A percentile compares a stretch with the other conserved stretches of the same genome.
Conservation (phyloP, 2,797 vertebrate genomes). For the Babyrousa celebensis region DNA sequence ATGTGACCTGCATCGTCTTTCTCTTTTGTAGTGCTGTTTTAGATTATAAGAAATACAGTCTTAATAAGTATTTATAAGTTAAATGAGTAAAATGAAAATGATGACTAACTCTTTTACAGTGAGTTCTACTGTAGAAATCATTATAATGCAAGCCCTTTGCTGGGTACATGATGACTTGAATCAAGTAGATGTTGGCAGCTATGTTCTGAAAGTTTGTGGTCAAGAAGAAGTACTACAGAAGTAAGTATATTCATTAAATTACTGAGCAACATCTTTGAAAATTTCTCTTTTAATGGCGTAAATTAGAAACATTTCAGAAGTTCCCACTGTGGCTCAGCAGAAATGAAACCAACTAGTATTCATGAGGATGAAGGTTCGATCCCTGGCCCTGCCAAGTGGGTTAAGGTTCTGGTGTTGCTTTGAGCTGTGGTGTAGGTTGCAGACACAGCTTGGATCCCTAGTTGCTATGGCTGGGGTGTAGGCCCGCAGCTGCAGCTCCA, state of each 20-base stretch:
- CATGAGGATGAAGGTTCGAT: too few relatives aligned
- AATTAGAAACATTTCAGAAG: slow-evolving; percentile 56
- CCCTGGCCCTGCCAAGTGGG: too few relatives aligned
- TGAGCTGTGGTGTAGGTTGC: too few relatives aligned
- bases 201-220: slow-evolving; percentile 98
- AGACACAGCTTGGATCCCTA: too few relatives aligned
- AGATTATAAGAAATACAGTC: slow-evolving; percentile 17
- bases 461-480: too few relatives aligned
- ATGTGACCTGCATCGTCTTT: slow-evolving; percentile 47
- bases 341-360: too few relatives aligned
- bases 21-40: slow-evolving; percentile 31
- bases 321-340: too few relatives aligned
- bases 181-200: slow-evolving; percentile 97
- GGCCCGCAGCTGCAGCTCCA: too few relatives aligned
- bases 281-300: slow-evolving; percentile 57
- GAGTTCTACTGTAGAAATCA: slow-evolving; percentile 97
- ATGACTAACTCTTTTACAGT: slow-evolving; percentile 91
- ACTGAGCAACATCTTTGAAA: slow-evolving; percentile 64
- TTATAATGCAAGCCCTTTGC: slow-evolving; percentile 99
- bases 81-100: slow-evolving; percentile 64
- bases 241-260: slow-evolving; percentile 92
- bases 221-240: slow-evolving; percentile 98
- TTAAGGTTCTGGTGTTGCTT: too few relatives aligned
- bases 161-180: slow-evolving; percentile 99
- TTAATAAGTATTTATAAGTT: slow-evolving; percentile 35